Base-by-base conservation (phyloP, 1,140 invertebrate genomes). In the Pomacea maculata region DNA sequence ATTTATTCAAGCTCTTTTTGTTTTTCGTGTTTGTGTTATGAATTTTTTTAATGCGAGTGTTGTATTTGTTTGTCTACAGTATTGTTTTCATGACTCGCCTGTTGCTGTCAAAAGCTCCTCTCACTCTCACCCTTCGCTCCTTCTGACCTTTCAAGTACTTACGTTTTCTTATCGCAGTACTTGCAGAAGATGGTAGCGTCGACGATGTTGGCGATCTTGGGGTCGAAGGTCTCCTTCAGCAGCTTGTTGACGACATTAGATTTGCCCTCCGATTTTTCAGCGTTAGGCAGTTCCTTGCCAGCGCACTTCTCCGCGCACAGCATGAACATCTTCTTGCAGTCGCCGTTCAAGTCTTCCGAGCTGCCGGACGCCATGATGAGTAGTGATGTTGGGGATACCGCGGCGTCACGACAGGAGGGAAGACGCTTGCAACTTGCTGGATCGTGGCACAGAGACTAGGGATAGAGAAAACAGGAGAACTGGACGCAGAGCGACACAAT, bases 121-220 rank as follows among this genome's bases (percentile, higher is more conserved):
- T 17, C 57, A 61, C 8, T 9, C 57, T 17, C 34, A 45, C 34
- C 34, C 34, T 0, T 6, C 34, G 3, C 34, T 25, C 25, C 57
- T 9, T 61, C 57, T 14, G 57, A 61, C 57, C 57, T 17, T 1
- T 61, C 57, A 73, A 14, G 52, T 34, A 72, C 73, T 75, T n/a
- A 75, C 77, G 77, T 78, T n/a, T 64, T 78, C 67, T 78, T 78
- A 52, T 78, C 77, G 6, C 29, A 52, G 77, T 52, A 45, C n/a
- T 71, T 78, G 65, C 63, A 65, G 77, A 65, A 78, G 45, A 78
- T 71, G 77, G 65, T 78, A 54, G 77, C 77, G 29, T 78, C 77
- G 45, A 78, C 67, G 17, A 19, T 8, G 25, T 78, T 78, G 21
- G 67, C 45, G 52, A 67, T 25, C 19, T 78, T 78, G 3, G 15